These are phyloP conservation scores for Synanthedon tipuliformis DNA, from an alignment of 2,888 invertebrate species.

Conservation along the genomic window DNA sequence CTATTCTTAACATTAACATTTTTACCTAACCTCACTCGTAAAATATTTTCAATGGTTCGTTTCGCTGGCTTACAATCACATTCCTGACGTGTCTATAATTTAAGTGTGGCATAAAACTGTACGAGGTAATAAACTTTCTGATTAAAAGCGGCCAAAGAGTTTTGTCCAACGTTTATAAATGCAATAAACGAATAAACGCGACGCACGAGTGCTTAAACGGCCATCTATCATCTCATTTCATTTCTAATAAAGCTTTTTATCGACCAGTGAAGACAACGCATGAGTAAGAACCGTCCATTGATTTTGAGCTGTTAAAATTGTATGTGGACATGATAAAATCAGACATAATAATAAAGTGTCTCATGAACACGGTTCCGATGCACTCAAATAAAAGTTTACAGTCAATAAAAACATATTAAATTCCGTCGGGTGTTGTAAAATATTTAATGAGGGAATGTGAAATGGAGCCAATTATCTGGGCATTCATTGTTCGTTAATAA, in stretches of 20 bases:
- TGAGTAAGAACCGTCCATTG: neutral
- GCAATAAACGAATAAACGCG: neutral
- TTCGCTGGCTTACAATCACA: conserved; percentile 5
- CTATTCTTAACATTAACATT: too few relatives aligned
- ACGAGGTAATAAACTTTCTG: conserved; percentile 1
- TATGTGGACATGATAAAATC: neutral
- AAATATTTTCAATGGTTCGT: neutral
- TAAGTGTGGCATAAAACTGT: conserved; percentile 1
- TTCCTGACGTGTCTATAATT: conserved; percentile 22
- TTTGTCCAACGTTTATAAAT: neutral
- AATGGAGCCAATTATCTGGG: too few relatives aligned
- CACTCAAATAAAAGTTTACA: conserved; percentile 39
- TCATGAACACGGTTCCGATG: conserved; percentile 28
- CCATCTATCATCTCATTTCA: too few relatives aligned
- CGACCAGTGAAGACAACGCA: too few relatives aligned
- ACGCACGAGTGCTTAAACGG: too few relatives aligned
- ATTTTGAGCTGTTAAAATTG: neutral
- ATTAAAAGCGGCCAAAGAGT: conserved; percentile 1
- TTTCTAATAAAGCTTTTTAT: too few relatives aligned
- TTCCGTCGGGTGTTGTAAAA: conserved; percentile 6
- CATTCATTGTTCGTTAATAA: too few relatives aligned
- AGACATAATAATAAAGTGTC: conserved; percentile 21
- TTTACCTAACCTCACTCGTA: neutral
- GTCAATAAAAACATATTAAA: conserved; percentile 27
- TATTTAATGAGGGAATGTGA: neutral